Conservation (phyloP, 2,797 vertebrate genomes). For the Enteromius afrohamiltoni region DNA sequence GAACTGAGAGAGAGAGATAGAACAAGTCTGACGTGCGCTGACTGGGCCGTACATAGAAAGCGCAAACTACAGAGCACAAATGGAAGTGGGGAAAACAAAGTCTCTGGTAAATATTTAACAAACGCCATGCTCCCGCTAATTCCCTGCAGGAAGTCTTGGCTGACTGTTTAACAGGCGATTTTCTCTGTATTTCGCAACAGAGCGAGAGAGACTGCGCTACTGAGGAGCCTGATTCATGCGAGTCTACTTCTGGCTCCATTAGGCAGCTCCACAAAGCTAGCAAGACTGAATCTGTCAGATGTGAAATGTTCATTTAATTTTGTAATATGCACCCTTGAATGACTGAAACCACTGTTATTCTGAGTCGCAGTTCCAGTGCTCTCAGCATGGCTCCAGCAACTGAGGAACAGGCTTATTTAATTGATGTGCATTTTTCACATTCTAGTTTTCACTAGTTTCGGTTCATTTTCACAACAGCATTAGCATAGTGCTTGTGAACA, state of each 20-base stretch:
- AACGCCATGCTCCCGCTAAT: constrained; percentile 32
- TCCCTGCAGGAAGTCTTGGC: constrained; percentile 43
- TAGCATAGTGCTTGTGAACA: not conserved
- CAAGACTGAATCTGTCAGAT: constrained; percentile 38
- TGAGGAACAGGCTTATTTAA: not conserved
- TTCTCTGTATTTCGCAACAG: constrained; percentile 42
- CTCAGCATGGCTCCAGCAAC: not conserved
- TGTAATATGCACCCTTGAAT: constrained; percentile 12
- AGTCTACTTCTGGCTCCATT: constrained; percentile 17
- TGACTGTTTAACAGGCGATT: constrained; percentile 33
- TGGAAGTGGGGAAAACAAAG: constrained; percentile 27
- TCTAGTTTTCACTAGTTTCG: not conserved
- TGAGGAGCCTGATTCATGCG: constrained; percentile 11
- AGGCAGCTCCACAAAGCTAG: constrained; percentile 18
- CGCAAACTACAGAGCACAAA: constrained; percentile 40
- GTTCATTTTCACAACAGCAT: not conserved
- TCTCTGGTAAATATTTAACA: constrained; percentile 61
- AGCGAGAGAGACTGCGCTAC: constrained; percentile 17
- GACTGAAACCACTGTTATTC: not conserved
- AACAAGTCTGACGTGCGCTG: constrained; percentile 7
- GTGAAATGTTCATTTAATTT: constrained; percentile 39
- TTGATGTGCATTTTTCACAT: not conserved
- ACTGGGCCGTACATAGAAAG: constrained; percentile 41
- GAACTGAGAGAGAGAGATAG: not conserved
- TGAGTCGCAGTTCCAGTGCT: not conserved